These are phyloP conservation scores for Nephrotoma appendiculata DNA, from an alignment of 2,888 invertebrate species.

Conservation along the genomic window DNA sequence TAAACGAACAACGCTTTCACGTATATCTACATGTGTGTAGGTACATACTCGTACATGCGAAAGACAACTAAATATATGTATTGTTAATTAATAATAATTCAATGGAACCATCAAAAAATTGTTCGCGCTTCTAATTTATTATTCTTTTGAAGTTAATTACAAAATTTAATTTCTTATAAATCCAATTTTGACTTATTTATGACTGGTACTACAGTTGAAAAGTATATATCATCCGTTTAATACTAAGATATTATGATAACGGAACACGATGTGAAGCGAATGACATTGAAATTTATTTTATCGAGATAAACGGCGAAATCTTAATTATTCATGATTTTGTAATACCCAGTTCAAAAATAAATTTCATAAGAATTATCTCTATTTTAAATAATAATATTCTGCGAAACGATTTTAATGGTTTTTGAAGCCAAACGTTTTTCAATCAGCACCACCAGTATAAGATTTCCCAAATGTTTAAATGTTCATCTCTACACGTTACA, in stretches of 20 bases:
- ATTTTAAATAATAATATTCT: neutral
- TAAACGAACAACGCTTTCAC: neutral
- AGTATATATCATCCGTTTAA: neutral
- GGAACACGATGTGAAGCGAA: neutral
- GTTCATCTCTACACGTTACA: neutral
- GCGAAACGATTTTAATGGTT: neutral
- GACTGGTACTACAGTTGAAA: neutral
- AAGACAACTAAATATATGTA: neutral
- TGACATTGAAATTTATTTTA: neutral
- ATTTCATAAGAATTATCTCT: neutral
- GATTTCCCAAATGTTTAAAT: neutral
- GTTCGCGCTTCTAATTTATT: neutral
- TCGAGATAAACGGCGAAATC: neutral
- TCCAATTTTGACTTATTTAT: neutral
- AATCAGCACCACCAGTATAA: neutral
- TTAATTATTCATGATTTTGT: neutral
- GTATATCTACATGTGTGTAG: neutral
- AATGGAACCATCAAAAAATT: neutral
- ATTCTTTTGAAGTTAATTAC: neutral
- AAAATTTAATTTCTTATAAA: neutral
- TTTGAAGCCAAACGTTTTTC: neutral
- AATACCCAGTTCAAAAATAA: neutral
- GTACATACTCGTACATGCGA: neutral
- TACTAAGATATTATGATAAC: neutral
- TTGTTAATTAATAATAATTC: neutral